These are phyloP conservation scores for Corythoichthys intestinalis DNA, from an alignment of 2,113 vertebrate genomes.

Conservation along the genomic window DNA sequence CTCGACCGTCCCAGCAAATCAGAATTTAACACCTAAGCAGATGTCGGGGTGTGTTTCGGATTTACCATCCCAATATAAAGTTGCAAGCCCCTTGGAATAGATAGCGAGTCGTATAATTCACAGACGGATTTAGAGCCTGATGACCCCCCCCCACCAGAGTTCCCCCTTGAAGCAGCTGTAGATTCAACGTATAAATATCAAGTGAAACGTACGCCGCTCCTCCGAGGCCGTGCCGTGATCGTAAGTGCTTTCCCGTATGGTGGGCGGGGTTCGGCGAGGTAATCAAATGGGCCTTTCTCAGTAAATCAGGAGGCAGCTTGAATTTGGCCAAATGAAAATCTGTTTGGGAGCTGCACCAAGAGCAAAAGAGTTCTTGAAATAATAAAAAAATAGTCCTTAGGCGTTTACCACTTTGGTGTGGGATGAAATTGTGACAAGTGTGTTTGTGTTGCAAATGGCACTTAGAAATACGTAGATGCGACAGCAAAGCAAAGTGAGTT, in stretches of 20 bases:
- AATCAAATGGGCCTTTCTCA: conserved; percentile 24
- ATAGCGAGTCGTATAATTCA: conserved; percentile 39
- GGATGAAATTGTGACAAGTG: too few species aligned
- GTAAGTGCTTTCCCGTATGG: conserved; percentile 41
- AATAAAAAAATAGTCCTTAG: not conserved
- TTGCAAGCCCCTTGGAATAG: conserved; percentile 28
- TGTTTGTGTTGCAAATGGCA: not conserved
- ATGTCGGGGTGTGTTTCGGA: conserved; percentile 46
- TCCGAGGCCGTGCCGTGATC: conserved; percentile 22
- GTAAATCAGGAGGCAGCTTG: conserved; percentile 40
- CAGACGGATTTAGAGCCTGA: conserved; percentile 30
- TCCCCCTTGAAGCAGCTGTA: conserved; percentile 20
- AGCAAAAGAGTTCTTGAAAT: not conserved
- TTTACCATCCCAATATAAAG: conserved; percentile 50
- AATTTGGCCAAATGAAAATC: conserved; percentile 44
- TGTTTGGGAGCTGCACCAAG: conserved; percentile 16
- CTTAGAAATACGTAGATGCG: not conserved
- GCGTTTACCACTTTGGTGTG: too few species aligned
- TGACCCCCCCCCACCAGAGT: conserved; percentile 1
- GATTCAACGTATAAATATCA: conserved; percentile 35
- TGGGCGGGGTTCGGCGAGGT: conserved; percentile 29
- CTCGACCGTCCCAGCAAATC: conserved; percentile 1
- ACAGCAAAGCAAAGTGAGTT: not conserved
- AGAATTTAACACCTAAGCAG: conserved; percentile 16
- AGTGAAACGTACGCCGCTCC: conserved; percentile 31